These are phyloP conservation scores for Rhabditophanes sp. DNA, from an alignment of 2,888 invertebrate genomes.

Conservation along the genomic window DNA sequence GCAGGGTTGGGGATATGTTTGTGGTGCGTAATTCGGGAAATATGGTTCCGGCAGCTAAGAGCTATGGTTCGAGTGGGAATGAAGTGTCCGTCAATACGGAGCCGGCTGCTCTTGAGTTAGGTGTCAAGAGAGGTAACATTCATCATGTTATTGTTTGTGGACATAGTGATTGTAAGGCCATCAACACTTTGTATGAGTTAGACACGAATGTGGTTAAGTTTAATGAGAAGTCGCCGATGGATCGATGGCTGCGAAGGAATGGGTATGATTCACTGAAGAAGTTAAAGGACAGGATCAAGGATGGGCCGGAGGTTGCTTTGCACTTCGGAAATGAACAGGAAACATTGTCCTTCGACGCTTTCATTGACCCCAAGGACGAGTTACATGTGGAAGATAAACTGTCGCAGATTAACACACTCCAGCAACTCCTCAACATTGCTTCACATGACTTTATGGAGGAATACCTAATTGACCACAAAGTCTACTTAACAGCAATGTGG, in stretches of 20 bases:
- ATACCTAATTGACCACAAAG: conserved; percentile 22
- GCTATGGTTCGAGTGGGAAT: conserved; percentile 53
- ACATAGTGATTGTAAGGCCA: conserved; percentile 85
- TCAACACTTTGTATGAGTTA: conserved; percentile 72
- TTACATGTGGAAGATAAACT: conserved; percentile 76
- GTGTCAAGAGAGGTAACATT: conserved; percentile 76
- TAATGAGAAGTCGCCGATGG: conserved; percentile 57
- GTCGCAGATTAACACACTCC: conserved; percentile 50
- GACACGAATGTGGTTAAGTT: conserved; percentile 52
- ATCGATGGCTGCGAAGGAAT: conserved; percentile 78
- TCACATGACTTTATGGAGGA: conserved; percentile 40
- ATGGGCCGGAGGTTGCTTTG: conserved; percentile 8
- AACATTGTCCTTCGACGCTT: conserved; percentile 60
- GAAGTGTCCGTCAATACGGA: conserved; percentile 66
- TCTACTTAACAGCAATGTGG: conserved; percentile 61
- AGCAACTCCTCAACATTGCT: conserved; percentile 38
- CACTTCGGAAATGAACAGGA: conserved; percentile 19
- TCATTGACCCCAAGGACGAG: conserved; percentile 71
- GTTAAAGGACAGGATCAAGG: conserved; percentile 54
- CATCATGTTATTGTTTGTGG: conserved; percentile 82
- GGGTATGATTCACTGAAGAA: conserved; percentile 65
- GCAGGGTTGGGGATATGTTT: conserved; percentile 91
- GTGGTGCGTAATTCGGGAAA: conserved; percentile 92
- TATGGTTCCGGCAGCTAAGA: conserved; percentile 74
- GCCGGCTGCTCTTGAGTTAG: conserved; percentile 82